Evolutionary conservation across 2,888 invertebrate species (phyloP).

Genomic region (Cerastis leucographa): DNA sequence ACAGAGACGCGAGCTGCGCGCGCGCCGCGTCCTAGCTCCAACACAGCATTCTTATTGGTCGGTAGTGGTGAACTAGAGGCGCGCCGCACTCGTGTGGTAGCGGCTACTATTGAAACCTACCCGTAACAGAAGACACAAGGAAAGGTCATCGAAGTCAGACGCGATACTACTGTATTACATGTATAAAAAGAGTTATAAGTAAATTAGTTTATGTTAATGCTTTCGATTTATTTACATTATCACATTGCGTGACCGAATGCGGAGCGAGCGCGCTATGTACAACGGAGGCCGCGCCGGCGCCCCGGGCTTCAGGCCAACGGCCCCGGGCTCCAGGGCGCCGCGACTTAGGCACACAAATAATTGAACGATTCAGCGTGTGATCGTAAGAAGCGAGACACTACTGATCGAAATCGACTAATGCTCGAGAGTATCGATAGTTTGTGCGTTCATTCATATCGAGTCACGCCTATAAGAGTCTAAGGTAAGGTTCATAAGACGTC

Average conservation of each 20-base stretch:
- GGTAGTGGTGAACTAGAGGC: neutral
- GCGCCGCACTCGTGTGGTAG: slow-evolving; percentile 8
- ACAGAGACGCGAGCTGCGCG: slow-evolving; percentile 15
- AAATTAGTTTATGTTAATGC: slow-evolving; percentile 70
- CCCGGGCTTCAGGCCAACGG: neutral
- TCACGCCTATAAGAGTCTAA: slow-evolving; percentile 70
- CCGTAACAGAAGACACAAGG: slow-evolving; percentile 57
- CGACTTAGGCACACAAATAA: slow-evolving; percentile 75
- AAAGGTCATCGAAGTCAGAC: slow-evolving; percentile 49
- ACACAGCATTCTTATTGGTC: neutral
- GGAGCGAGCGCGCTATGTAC: slow-evolving; percentile 63
- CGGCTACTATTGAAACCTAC: slow-evolving; percentile 35
- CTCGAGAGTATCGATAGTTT: slow-evolving; percentile 65
- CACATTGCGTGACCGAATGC: slow-evolving; percentile 79
- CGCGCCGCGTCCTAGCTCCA: neutral
- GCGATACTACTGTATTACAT: slow-evolving; percentile 71
- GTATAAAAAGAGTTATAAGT: slow-evolving; percentile 84
- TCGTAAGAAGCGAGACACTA: slow-evolving; percentile 68
- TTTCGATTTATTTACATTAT: slow-evolving; percentile 83
- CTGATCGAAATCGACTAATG: slow-evolving; percentile 54
- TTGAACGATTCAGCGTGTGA: slow-evolving; percentile 74
- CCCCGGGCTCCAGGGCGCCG: slow-evolving; percentile 22
- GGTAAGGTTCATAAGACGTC: slow-evolving; percentile 75
- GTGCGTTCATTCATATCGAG: slow-evolving; percentile 79
- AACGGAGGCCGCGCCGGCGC: neutral